These are phyloP conservation scores for Sebastes oblongus DNA, from an alignment of 2,797 vertebrate species.

Conservation along the genomic window DNA sequence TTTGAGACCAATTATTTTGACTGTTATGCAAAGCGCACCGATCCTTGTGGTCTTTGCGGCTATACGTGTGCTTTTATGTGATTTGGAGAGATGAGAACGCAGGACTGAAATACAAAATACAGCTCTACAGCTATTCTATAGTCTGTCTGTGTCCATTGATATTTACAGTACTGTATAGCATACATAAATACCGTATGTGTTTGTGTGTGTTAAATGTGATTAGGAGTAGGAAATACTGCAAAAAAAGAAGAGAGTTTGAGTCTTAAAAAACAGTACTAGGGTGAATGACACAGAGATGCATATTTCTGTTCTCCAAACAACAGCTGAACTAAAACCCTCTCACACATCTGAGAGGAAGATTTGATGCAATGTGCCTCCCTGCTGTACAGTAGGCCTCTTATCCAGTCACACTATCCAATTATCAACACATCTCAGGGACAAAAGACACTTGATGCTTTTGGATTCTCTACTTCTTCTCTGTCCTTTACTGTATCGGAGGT, in stretches of 20 bases:
- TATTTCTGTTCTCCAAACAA: neutral
- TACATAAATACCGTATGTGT: neutral
- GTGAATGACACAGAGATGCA: neutral
- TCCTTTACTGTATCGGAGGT: neutral
- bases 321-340: neutral
- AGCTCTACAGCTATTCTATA: neutral
- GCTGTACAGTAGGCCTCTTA: neutral
- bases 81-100: neutral
- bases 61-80: neutral
- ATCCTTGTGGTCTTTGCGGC: neutral
- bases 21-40: neutral
- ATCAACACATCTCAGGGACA: neutral
- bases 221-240: neutral
- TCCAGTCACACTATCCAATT: constrained; percentile 4
- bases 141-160: neutral
- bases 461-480: neutral
- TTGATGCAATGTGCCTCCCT: neutral
- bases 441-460: neutral
- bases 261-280: neutral
- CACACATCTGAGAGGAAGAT: neutral
- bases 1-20: neutral
- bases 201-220: neutral
- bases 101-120: neutral
- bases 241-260: neutral
- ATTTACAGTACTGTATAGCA: neutral